phyloP scores from a whole-genome alignment of 2,113 vertebrate species.

The Lagopus leucura region DNA sequence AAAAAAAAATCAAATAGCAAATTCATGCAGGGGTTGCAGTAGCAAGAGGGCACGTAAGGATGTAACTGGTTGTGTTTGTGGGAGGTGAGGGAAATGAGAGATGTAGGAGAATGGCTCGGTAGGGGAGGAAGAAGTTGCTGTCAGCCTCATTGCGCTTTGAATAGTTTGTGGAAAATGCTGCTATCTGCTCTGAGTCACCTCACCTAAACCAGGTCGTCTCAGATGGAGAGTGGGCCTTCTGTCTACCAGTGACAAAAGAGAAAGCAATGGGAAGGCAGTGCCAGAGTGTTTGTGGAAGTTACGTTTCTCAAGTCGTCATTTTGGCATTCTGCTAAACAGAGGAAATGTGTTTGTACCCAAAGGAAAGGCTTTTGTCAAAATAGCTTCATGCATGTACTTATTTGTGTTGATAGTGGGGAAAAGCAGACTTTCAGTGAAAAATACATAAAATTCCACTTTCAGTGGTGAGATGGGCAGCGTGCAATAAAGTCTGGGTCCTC shows the following conservation, averaged over 20 bases:
- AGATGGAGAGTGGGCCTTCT: neutral
- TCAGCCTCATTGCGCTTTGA: neutral
- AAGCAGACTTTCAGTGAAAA: neutral
- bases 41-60: conserved; percentile 9
- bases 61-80: neutral
- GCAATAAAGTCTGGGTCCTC: neutral
- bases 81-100: neutral
- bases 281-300: neutral
- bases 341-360: fast-evolving
- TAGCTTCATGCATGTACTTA: neutral
- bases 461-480: neutral
- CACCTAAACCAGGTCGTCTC: neutral
- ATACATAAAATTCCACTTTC: neutral
- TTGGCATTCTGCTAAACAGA: neutral
- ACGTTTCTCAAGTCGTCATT: fast-evolving
- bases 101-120: neutral
- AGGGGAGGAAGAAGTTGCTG: neutral
- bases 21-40: neutral
- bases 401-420: neutral
- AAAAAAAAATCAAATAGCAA: conserved; percentile 28
- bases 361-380: neutral
- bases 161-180: neutral
- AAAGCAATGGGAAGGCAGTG: neutral
- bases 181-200: neutral
- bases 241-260: neutral